Evolutionary conservation across 1,140 invertebrate species (phyloP).

Genomic region (Myzus persicae): DNA sequence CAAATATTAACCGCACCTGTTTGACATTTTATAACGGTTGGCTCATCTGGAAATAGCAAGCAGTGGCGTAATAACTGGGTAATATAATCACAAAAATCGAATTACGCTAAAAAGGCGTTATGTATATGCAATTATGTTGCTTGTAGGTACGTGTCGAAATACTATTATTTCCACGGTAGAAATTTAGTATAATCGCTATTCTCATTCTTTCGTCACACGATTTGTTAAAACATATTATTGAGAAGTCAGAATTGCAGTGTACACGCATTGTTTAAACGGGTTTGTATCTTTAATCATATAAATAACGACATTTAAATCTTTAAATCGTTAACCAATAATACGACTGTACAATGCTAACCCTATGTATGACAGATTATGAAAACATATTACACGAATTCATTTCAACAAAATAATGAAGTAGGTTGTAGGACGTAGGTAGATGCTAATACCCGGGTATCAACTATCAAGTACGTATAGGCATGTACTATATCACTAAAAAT

Average conservation of each 20-base stretch:
- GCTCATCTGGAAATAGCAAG: background rate
- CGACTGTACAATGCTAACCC: background rate
- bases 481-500: too few species aligned
- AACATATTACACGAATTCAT: background rate
- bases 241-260: background rate
- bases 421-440: background rate
- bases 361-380: background rate
- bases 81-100: slow-evolving; percentile 9
- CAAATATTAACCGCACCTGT: background rate
- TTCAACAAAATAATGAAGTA: background rate
- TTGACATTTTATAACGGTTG: background rate
- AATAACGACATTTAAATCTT: background rate
- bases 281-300: background rate
- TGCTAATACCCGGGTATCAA: background rate
- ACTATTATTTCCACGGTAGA: background rate
- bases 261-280: background rate
- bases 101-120: background rate
- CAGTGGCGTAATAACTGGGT: background rate
- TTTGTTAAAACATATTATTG: background rate
- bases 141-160: slow-evolving; percentile 8
- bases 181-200: background rate
- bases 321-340: background rate
- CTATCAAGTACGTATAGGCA: background rate
- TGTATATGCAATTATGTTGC: slow-evolving; percentile 27
- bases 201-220: background rate